phyloP scores from a whole-genome alignment of 1,140 invertebrate genomes.

The Platorchestia sp. region DNA sequence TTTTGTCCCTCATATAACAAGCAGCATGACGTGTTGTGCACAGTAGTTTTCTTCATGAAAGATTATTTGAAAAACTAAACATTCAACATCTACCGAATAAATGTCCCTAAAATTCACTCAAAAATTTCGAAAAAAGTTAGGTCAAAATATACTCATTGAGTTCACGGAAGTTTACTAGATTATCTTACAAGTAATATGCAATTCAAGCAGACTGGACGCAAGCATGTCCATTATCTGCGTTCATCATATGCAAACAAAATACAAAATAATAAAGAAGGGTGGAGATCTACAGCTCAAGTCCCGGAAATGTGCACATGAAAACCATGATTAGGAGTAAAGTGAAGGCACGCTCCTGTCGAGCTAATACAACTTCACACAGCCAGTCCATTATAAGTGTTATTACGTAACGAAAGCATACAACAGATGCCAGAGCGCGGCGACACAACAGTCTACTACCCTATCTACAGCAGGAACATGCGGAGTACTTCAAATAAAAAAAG shows the following conservation, averaged over 20 bases:
- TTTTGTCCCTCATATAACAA: too few relatives aligned
- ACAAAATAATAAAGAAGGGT: constrained; percentile 41
- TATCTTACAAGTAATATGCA: constrained; percentile 44
- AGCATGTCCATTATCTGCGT: background rate
- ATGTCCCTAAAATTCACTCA: too few relatives aligned
- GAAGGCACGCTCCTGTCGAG: constrained; percentile 11
- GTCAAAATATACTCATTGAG: background rate
- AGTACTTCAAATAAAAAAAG: background rate
- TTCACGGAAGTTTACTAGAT: constrained; percentile 49
- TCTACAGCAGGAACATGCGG: constrained; percentile 27
- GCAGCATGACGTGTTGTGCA: too few relatives aligned
- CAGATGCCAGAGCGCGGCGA: constrained; percentile 4
- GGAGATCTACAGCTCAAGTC: constrained; percentile 44
- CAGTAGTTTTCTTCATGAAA: too few relatives aligned
- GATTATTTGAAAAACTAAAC: too few relatives aligned
- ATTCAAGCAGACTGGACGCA: background rate
- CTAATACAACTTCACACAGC: background rate
- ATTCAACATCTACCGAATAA: too few relatives aligned
- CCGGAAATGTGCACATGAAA: constrained; percentile 46
- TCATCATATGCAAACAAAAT: constrained; percentile 52
- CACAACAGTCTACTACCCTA: constrained; percentile 21
- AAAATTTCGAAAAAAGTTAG: too few relatives aligned
- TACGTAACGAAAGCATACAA: background rate
- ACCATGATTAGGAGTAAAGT: background rate
- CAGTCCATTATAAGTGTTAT: background rate